Conservation (phyloP, 2,113 vertebrate genomes). For the Aspidoscelis tigris region DNA sequence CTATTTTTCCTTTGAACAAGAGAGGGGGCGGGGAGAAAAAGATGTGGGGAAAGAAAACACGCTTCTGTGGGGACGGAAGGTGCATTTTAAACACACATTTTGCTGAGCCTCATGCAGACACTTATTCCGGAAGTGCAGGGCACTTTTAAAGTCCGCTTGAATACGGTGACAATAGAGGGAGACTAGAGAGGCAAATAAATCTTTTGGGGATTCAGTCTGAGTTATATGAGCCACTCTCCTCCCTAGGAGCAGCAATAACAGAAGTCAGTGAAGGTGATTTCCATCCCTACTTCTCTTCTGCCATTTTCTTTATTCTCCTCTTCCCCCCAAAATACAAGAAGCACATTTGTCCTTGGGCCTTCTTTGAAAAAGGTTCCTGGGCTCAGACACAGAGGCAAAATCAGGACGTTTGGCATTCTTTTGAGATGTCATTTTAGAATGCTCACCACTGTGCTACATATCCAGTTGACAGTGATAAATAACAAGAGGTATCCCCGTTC, state of each 20-base stretch:
- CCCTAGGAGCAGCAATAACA: not conserved
- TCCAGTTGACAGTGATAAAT: constrained; percentile 20
- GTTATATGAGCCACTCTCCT: not conserved
- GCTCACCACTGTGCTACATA: not conserved
- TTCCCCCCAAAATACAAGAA: not conserved
- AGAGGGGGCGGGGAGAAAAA: too few species aligned
- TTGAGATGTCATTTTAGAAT: not conserved
- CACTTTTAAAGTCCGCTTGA: too few species aligned
- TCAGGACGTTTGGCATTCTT: constrained; percentile 4
- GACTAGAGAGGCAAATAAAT: too few species aligned
- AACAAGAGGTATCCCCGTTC: fast-evolving
- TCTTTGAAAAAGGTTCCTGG: not conserved
- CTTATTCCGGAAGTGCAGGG: too few species aligned
- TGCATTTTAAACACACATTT: too few species aligned
- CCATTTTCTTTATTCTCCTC: constrained; percentile 20
- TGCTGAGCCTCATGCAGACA: too few species aligned
- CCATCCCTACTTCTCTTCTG: constrained; percentile 23
- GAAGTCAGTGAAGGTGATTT: constrained; percentile 3
- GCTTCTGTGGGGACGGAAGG: too few species aligned
- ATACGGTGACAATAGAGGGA: too few species aligned
- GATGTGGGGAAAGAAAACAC: too few species aligned
- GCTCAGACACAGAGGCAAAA: constrained; percentile 31
- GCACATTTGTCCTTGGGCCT: constrained; percentile 28
- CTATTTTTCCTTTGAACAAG: too few species aligned
- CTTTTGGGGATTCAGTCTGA: too few species aligned